Evolutionary conservation across 2,113 vertebrate species (phyloP), one percentile per base, ranked within the genome.

Genomic region (Orycteropus afer): DNA sequence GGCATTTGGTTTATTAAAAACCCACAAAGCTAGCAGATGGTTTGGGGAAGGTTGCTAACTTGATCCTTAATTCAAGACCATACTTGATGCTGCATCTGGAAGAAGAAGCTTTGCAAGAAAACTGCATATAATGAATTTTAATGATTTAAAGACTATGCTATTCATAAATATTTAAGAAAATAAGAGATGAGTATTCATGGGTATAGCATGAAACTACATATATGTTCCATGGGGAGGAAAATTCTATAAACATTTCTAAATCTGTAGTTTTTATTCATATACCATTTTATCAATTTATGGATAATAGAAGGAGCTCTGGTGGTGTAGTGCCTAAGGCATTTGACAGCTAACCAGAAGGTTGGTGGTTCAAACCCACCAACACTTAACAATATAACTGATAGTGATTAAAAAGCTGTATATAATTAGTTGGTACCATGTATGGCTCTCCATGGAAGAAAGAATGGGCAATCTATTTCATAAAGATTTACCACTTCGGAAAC

Each of bases 41-140:
- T 69, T 83, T 95, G 89, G 65, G 45, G 45, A 85, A 91, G 67
- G 57, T 78, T 95, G 76, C 61, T 87, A n/a, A 74, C 78, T 94
- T 93, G 83, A 94, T 90, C 88, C 77, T 96, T 96, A 94, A 96
- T 93, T 97, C 81, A 93, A 85, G 78, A 95, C 80, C 69, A 42
- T 74, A 51, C 71, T 90, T 55, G 53, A 77, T 63, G 57, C 89
- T 94, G 82, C 77, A 87, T 80, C 61, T 95, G 90, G 55, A 93
- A 87, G 51, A 90, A 87, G 51, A n/a, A 65, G 32, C 53, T 74
- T 37, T 71, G 61, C 80, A 85, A 76, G 87, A 90, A 74, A 82
- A 59, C 59, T n/a, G 53, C 55, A n/a, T n/a, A n/a, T n/a, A n/a
- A n/a, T n/a, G n/a, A n/a, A n/a, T n/a, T n/a, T n/a, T 82, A 2